phyloP scores from a whole-genome alignment of 2,113 vertebrate species.

The Noturus placidus region DNA sequence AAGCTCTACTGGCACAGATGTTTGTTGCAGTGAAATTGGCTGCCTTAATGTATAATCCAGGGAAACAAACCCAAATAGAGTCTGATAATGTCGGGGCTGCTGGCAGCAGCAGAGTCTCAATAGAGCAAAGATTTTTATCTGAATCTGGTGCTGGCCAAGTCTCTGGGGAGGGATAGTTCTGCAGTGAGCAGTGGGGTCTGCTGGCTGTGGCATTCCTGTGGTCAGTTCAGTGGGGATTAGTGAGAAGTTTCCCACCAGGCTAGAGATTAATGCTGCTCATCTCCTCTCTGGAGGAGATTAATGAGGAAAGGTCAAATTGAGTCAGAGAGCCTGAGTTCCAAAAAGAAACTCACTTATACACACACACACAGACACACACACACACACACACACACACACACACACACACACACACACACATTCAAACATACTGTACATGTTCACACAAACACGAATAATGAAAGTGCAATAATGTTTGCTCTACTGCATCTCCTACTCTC shows the following conservation, averaged over 20 bases:
- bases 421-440: background rate
- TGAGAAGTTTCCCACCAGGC: conserved; percentile 52
- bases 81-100: conserved; percentile 23
- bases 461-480: background rate
- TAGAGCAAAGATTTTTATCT: conserved; percentile 34
- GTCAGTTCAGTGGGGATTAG: conserved; percentile 46
- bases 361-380: background rate
- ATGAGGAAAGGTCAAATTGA: conserved; percentile 52
- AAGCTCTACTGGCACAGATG: conserved; percentile 10
- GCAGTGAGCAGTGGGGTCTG: conserved; percentile 34
- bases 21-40: conserved; percentile 29
- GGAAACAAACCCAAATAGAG: conserved; percentile 27
- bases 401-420: background rate
- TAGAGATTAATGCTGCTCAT: conserved; percentile 63
- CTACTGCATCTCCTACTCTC: conserved; percentile 3
- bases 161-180: conserved; percentile 28
- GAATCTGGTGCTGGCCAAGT: conserved; percentile 23
- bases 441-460: conserved; percentile 11
- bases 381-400: conserved; percentile 14
- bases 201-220: conserved; percentile 28
- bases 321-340: conserved; percentile 27
- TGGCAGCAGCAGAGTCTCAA: conserved; percentile 28
- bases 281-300: conserved; percentile 66
- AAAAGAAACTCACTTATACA: conserved; percentile 12
- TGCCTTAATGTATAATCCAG: conserved; percentile 31